phyloP scores from a whole-genome alignment of 2,888 invertebrate genomes.

The Phlogophora meticulosa region DNA sequence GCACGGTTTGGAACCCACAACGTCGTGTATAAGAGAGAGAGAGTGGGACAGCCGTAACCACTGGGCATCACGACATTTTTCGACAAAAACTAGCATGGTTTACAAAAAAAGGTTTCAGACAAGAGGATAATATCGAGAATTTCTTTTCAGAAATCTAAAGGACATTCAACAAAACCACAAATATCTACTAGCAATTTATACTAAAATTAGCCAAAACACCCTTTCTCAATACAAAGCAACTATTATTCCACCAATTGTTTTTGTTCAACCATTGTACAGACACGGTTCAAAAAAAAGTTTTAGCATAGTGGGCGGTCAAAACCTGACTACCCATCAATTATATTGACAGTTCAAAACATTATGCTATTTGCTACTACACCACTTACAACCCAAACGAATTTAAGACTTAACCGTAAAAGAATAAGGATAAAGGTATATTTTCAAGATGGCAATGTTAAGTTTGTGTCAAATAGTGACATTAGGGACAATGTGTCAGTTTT shows the following conservation, averaged over 20 bases:
- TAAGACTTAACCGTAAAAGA: neutral
- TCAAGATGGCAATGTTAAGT: neutral
- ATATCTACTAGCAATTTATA: constrained; percentile 17
- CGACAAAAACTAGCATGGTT: too few species aligned
- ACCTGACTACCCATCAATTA: constrained; percentile 62
- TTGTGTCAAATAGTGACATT: constrained; percentile 28
- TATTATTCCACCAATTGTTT: constrained; percentile 46
- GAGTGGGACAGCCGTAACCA: too few species aligned
- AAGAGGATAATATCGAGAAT: neutral
- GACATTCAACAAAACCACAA: neutral
- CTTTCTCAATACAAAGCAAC: constrained; percentile 21
- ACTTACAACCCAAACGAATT: constrained; percentile 15
- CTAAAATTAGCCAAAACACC: constrained; percentile 31
- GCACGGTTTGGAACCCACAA: too few species aligned
- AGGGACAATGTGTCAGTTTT: constrained; percentile 53
- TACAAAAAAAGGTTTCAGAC: neutral
- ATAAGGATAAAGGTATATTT: neutral
- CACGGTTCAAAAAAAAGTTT: constrained; percentile 42
- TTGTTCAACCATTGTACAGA: constrained; percentile 49
- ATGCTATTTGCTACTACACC: neutral
- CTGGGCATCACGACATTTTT: too few species aligned
- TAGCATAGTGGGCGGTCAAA: constrained; percentile 63
- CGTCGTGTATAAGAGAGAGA: too few species aligned
- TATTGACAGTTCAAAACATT: constrained; percentile 55
- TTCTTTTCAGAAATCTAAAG: constrained; percentile 8